phyloP scores from a whole-genome alignment of 1,140 invertebrate species.

The Bombus terrestris region DNA sequence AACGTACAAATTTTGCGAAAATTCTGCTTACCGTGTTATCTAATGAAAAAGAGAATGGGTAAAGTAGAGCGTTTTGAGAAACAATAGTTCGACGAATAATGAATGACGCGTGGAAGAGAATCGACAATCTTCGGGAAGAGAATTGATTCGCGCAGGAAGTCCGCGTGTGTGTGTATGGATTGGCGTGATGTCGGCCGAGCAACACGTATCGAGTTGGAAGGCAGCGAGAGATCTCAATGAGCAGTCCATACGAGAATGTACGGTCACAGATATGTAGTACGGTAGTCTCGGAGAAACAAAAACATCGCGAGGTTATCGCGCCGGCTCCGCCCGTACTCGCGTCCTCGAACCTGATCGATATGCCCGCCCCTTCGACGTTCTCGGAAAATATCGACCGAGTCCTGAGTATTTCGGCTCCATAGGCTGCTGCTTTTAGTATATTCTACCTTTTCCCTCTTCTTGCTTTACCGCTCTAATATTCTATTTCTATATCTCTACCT shows the following conservation, averaged over 20 bases:
- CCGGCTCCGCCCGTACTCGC: conserved; percentile 45
- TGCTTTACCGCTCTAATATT: no score
- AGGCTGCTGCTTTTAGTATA: background rate
- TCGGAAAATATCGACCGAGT: conserved; percentile 5
- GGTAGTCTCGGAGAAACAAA: conserved; percentile 8
- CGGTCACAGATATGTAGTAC: background rate
- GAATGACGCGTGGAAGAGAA: no score
- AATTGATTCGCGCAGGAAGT: background rate
- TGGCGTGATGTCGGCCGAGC: conserved; percentile 36
- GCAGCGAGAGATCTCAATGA: conserved; percentile 40
- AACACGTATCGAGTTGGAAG: conserved; percentile 35
- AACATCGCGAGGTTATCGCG: conserved; percentile 25
- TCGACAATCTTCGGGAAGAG: background rate
- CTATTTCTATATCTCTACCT: no score
- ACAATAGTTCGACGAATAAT: background rate
- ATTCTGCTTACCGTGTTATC: no score
- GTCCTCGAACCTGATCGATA: conserved; percentile 37
- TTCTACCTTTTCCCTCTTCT: no score
- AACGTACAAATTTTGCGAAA: no score
- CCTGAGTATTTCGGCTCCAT: background rate
- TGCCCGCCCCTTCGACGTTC: background rate
- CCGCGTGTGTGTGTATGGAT: background rate
- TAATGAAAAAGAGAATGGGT: no score
- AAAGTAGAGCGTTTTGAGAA: no score
- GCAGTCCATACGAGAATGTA: conserved; percentile 19